Evolutionary conservation across 2,113 vertebrate genomes (phyloP).

Genomic region (Gorsachius goisagi): DNA sequence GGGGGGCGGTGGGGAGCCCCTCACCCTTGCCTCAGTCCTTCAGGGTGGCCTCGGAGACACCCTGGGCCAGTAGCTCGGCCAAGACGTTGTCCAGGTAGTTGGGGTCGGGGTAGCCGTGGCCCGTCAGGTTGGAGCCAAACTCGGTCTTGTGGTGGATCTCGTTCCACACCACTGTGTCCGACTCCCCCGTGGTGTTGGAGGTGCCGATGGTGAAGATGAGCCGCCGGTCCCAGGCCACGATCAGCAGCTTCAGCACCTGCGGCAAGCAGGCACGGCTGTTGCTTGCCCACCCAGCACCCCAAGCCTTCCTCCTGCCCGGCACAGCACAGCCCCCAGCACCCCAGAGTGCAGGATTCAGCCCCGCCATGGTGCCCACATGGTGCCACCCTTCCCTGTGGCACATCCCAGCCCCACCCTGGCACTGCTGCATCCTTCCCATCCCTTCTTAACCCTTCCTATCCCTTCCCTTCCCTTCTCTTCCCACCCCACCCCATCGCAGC

Average conservation of each 20-base stretch:
- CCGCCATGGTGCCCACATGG: fast-evolving
- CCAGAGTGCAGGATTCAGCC: not conserved
- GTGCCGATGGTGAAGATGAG: slow-evolving; percentile 97
- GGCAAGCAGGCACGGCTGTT: fast-evolving
- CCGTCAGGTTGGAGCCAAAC: slow-evolving; percentile 95
- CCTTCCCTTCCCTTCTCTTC: not conserved
- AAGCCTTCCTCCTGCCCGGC: not conserved
- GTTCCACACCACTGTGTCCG: slow-evolving; percentile 96
- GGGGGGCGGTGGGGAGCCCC: too few relatives aligned
- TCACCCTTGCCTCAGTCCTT: slow-evolving; percentile 90
- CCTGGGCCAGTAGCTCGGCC: slow-evolving; percentile 90
- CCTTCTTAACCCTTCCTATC: too few relatives aligned
- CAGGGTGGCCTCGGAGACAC: slow-evolving; percentile 84
- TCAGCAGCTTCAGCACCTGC: slow-evolving; percentile 87
- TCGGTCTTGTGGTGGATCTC: slow-evolving; percentile 98
- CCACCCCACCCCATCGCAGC: too few relatives aligned
- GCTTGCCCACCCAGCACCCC: fast-evolving
- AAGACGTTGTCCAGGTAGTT: slow-evolving; percentile 96
- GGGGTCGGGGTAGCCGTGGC: slow-evolving; percentile 92
- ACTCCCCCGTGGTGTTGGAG: slow-evolving; percentile 93
- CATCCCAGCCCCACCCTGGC: fast-evolving
- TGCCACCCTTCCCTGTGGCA: not conserved
- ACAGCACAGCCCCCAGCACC: not conserved
- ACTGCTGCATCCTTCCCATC: not conserved
- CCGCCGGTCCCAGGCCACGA: slow-evolving; percentile 92